Evolutionary conservation across 2,797 vertebrate genomes (phyloP).

Genomic region (Phataginus tetradactyla): DNA sequence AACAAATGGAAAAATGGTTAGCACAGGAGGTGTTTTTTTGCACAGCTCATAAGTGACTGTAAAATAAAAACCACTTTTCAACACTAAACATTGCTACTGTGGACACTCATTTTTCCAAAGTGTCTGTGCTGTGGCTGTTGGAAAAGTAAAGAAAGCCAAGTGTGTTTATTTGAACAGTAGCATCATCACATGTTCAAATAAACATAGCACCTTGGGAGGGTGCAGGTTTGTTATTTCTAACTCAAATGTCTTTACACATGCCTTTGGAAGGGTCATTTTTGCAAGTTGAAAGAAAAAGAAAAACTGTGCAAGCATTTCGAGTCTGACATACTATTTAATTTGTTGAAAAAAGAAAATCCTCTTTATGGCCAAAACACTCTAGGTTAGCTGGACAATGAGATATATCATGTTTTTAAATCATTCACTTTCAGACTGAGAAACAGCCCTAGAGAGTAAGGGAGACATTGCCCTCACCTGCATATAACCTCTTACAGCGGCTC

Average conservation of each 20-base stretch:
- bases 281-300: constrained; percentile 68
- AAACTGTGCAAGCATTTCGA: constrained; percentile 37
- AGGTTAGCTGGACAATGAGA: background rate
- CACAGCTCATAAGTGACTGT: background rate
- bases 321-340: constrained; percentile 54
- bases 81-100: background rate
- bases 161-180: constrained; percentile 78
- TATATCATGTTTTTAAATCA: background rate
- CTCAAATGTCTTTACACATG: constrained; percentile 70
- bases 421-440: background rate
- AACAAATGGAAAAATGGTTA: background rate
- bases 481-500: background rate
- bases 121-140: background rate
- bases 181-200: constrained; percentile 76
- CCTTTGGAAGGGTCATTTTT: constrained; percentile 63
- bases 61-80: constrained; percentile 32
- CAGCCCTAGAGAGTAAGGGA: background rate
- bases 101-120: constrained; percentile 7
- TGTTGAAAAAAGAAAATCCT: constrained; percentile 40
- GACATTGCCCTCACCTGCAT: background rate
- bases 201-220: constrained; percentile 65
- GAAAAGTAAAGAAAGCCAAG: constrained; percentile 53
- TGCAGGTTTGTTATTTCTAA: constrained; percentile 72
- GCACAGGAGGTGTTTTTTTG: background rate
- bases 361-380: constrained; percentile 25